phyloP scores from a whole-genome alignment of 2,888 invertebrate species.

The Harpagoxenus sublaevis region DNA sequence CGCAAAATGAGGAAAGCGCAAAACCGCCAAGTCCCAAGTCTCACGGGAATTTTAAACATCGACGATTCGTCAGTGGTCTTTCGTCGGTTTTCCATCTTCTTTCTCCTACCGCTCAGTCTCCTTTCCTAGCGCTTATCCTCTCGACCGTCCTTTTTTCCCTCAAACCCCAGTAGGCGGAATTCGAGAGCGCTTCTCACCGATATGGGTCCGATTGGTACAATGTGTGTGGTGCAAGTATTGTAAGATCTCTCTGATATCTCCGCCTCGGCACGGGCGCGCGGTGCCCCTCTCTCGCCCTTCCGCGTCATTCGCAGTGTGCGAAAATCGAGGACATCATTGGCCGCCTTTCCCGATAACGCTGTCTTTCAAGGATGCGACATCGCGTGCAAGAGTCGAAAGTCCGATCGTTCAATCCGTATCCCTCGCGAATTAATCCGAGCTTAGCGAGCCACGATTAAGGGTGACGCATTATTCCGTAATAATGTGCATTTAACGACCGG shows the following conservation, averaged over 20 bases:
- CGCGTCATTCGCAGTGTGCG: slow-evolving; percentile 14
- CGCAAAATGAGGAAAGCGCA: slow-evolving; percentile 62
- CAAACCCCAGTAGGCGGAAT: slow-evolving; percentile 8
- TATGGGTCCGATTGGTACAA: slow-evolving; percentile 9
- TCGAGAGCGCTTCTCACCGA: slow-evolving; percentile 15
- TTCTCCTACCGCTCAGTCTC: not conserved
- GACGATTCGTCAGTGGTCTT: slow-evolving; percentile 78
- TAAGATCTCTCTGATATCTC: slow-evolving; percentile 24
- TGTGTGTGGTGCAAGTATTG: slow-evolving; percentile 5
- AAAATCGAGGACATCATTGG: slow-evolving; percentile 56
- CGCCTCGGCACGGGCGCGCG: not conserved
- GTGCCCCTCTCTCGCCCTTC: not conserved
- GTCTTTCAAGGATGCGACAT: slow-evolving; percentile 40
- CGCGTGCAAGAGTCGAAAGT: not conserved
- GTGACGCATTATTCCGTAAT: slow-evolving; percentile 2
- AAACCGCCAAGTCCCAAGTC: slow-evolving; percentile 79
- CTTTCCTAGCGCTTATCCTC: not conserved
- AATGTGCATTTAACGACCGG: slow-evolving; percentile 20
- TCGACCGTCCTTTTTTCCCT: not conserved
- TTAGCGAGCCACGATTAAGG: not conserved
- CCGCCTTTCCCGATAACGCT: slow-evolving; percentile 18
- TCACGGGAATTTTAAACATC: slow-evolving; percentile 83
- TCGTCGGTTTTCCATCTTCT: slow-evolving; percentile 44
- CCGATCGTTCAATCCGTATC: not conserved
- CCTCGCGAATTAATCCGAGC: slow-evolving; percentile 65